These are phyloP conservation scores for Gymnothorax reevesii DNA, from an alignment of 2,797 vertebrate genomes.

Conservation along the genomic window DNA sequence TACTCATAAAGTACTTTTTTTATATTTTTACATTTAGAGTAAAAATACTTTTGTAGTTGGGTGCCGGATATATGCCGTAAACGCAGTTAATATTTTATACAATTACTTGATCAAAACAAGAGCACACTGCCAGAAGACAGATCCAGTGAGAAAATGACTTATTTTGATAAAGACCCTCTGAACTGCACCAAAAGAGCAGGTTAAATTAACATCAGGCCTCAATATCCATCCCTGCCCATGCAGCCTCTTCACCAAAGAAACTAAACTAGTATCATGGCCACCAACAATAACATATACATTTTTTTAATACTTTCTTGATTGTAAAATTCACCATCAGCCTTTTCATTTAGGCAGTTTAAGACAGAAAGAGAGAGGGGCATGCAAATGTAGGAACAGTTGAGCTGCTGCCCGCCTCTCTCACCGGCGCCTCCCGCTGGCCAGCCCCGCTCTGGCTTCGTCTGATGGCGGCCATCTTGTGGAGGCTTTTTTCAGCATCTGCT, in stretches of 20 bases:
- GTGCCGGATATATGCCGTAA: background rate
- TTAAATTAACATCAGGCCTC: background rate
- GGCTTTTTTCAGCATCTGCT: conserved; percentile 72
- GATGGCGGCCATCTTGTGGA: conserved; percentile 65
- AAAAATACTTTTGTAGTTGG: background rate
- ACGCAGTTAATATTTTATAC: background rate
- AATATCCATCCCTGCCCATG: background rate
- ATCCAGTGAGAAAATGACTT: background rate
- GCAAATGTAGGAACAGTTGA: background rate
- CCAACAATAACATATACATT: background rate
- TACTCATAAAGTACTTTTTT: too few relatives aligned
- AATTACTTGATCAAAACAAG: background rate
- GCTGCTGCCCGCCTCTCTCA: conserved; percentile 38
- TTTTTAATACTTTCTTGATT: background rate
- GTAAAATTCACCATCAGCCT: background rate
- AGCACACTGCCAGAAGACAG: background rate
- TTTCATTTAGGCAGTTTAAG: background rate
- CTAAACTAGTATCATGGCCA: background rate
- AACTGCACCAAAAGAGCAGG: background rate
- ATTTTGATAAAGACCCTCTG: background rate
- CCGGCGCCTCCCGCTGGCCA: conserved; percentile 68
- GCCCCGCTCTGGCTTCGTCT: conserved; percentile 51
- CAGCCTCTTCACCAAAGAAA: background rate
- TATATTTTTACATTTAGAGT: background rate
- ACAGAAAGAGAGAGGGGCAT: background rate